Percentiles rank a stretch among this genome's conserved stretches.
Evolutionary conservation across 2,113 vertebrate species (phyloP).

Genomic region (Xiphophorus hellerii): DNA sequence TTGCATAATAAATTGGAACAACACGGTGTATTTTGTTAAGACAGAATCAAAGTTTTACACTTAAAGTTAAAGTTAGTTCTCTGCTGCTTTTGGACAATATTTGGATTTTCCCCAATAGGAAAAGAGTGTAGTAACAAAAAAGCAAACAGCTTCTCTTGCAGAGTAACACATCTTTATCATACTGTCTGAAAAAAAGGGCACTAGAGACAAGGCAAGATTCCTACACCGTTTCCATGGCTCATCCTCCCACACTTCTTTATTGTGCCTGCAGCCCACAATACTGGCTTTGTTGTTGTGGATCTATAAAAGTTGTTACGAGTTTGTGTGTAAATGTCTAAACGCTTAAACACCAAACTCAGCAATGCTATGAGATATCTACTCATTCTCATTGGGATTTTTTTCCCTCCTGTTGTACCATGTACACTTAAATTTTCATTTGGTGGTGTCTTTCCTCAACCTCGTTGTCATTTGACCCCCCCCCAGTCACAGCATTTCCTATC

Average conservation of each 20-base stretch:
- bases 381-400: background rate
- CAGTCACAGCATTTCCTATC: slow-evolving; percentile 52
- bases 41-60: background rate
- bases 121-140: slow-evolving; percentile 9
- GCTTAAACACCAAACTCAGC: background rate
- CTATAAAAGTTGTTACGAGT: slow-evolving; percentile 8
- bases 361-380: background rate
- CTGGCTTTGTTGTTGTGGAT: slow-evolving; percentile 41
- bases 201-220: slow-evolving; percentile 45
- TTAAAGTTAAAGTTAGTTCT: background rate
- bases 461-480: slow-evolving; percentile 21
- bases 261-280: slow-evolving; percentile 31
- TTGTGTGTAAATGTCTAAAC: slow-evolving; percentile 3
- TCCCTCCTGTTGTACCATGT: background rate
- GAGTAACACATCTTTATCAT: slow-evolving; percentile 33
- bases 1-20: no score
- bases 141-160: slow-evolving; percentile 12
- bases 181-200: slow-evolving; percentile 15
- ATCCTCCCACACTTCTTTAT: slow-evolving; percentile 35
- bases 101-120: background rate
- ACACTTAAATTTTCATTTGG: background rate
- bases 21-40: no score
- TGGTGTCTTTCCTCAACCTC: slow-evolving; percentile 9
- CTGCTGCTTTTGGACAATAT: background rate
- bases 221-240: slow-evolving; percentile 49